Evolutionary conservation across 1,140 invertebrate species (phyloP), one percentile per base, ranked within the genome.

Genomic region (Psilanteris sp.): DNA sequence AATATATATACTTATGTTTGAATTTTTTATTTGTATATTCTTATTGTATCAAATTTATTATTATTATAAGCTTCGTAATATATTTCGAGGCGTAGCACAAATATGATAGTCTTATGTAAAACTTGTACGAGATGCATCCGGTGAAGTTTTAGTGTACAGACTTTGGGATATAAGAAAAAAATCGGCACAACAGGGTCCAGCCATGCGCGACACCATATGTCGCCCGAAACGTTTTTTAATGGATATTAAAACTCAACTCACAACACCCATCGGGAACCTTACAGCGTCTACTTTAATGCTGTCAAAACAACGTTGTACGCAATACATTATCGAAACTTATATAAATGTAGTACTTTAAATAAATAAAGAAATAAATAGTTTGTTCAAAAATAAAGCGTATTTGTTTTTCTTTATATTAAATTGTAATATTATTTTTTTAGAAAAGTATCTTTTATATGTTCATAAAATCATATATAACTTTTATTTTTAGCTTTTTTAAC

Each of bases 151-250:
- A 41, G 29, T 11, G 14, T 7, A 15, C 18, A 46, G 1, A 7
- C 1, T 0, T 5, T 7, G 16, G 0, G 13, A n/a, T 14, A 9
- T 9, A 4, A 15, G 0, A 10, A 71, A 75, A 71, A 75, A 67
- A 66, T 59, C 27, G 22, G 29, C 36, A 13, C 46, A 57, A 68
- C 67, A 20, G 32, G 70, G 64, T 62, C 54, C 48, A 74, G 24
- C 57, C 52, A 61, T 66, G 64, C 64, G 41, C 50, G 43, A 64
- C 73, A 36, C 70, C 76, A 78, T 62, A 68, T 78, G 68, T 43
- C 39, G 41, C 41, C 11, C 43, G 52, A 43, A 52, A 15, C 26
- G 27, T 15, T 50, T 61, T 50, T 50, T 74, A 59, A 66, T 66
- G 37, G 54, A 54, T 66, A 46, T 55, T 50, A 66, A 66, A 66